A percentile compares a stretch with the other conserved stretches of the same genome.
These are phyloP conservation scores for Pao palembangensis DNA, from an alignment of 2,113 vertebrate species.

Conservation along the genomic window DNA sequence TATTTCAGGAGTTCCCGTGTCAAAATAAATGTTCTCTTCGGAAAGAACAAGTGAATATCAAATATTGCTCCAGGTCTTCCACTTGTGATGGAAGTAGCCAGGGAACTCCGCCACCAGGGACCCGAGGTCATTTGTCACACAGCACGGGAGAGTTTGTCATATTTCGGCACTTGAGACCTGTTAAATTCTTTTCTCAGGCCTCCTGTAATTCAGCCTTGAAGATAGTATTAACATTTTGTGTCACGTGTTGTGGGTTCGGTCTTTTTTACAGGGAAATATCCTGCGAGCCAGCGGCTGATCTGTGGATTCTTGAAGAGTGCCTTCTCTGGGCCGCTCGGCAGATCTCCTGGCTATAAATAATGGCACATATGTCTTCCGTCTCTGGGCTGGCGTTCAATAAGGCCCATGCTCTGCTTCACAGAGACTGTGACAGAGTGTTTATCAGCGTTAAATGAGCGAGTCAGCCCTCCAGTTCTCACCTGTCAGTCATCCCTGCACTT, in stretches of 20 bases:
- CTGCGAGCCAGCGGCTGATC: slow-evolving; percentile 28
- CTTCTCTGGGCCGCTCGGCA: slow-evolving; percentile 48
- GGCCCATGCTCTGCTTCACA: slow-evolving; percentile 37
- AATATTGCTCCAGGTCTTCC: too few relatives aligned
- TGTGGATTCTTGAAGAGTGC: slow-evolving; percentile 55
- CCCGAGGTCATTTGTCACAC: background rate
- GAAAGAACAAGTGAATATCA: too few relatives aligned
- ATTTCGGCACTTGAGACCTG: background rate
- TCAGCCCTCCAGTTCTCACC: background rate
- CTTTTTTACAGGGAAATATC: slow-evolving; percentile 14
- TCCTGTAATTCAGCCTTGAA: background rate
- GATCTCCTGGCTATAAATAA: slow-evolving; percentile 70
- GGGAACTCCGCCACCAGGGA: background rate
- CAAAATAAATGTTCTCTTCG: too few relatives aligned
- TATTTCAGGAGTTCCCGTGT: too few relatives aligned
- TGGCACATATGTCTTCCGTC: slow-evolving; percentile 58
- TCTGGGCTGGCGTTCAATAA: slow-evolving; percentile 50
- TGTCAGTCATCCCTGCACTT: background rate
- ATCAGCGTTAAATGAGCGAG: slow-evolving; percentile 2
- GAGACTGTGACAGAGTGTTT: slow-evolving; percentile 8
- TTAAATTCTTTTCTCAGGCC: background rate
- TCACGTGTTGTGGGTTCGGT: background rate
- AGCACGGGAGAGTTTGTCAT: background rate
- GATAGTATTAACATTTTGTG: background rate
- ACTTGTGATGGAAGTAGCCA: too few relatives aligned